Percentiles rank a stretch among this genome's conserved stretches.
Evolutionary conservation across 2,113 vertebrate genomes (phyloP).

Genomic region (Stercorarius parasiticus): DNA sequence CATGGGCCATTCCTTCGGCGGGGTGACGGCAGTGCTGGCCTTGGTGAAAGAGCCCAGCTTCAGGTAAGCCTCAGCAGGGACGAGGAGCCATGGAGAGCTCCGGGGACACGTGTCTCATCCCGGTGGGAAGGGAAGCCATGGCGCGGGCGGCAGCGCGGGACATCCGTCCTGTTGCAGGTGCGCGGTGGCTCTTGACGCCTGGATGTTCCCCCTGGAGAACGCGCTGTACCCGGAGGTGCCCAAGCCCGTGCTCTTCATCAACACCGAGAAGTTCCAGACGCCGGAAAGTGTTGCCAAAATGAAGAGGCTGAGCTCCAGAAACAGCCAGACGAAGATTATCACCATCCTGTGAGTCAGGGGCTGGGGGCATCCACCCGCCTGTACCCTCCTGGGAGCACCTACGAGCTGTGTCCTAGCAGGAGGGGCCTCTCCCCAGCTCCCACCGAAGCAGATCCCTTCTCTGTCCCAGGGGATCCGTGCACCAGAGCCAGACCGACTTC

Average conservation of each 20-base stretch:
- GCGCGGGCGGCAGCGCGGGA: accelerated
- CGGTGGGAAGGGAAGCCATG: neutral
- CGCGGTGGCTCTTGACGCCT: slow-evolving; percentile 76
- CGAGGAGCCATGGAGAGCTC: accelerated
- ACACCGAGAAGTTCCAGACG: slow-evolving; percentile 75
- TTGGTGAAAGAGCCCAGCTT: slow-evolving; percentile 73
- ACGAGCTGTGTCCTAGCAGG: neutral
- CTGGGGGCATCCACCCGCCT: accelerated
- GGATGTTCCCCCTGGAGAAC: slow-evolving; percentile 80
- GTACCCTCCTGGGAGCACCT: neutral
- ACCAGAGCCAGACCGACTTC: slow-evolving; percentile 76
- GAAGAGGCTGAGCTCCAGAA: slow-evolving; percentile 66
- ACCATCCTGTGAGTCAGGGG: slow-evolving; percentile 75
- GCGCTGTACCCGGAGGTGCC: slow-evolving; percentile 63
- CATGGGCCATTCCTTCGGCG: slow-evolving; percentile 82
- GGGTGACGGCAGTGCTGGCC: slow-evolving; percentile 73
- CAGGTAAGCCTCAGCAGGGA: slow-evolving; percentile 38
- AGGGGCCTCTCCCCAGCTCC: neutral
- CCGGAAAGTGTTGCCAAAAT: slow-evolving; percentile 65
- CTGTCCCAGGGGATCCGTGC: slow-evolving; percentile 67
- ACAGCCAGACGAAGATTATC: slow-evolving; percentile 68
- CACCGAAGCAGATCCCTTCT: neutral
- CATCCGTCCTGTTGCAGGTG: slow-evolving; percentile 55
- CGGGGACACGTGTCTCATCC: neutral
- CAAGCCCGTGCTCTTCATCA: slow-evolving; percentile 79